These are phyloP conservation scores for Gallinago jamesoni DNA, from an alignment of 2,113 vertebrate species.

Conservation along the genomic window DNA sequence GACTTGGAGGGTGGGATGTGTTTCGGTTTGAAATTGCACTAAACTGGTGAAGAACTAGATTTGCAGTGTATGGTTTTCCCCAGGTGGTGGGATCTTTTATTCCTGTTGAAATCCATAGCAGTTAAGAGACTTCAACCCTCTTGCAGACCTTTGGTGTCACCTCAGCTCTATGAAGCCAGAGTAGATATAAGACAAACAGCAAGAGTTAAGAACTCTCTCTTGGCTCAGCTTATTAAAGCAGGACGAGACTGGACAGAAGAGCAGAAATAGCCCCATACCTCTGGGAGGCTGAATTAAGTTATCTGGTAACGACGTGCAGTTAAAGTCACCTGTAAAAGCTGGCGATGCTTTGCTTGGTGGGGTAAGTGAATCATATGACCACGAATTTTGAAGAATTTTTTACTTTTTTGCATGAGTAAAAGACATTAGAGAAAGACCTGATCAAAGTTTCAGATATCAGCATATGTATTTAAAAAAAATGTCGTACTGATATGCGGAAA, in stretches of 20 bases:
- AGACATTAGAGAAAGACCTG: not conserved
- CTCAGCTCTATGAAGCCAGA: not conserved
- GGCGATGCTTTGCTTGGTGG: not conserved
- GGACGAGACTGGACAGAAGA: not conserved
- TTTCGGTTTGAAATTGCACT: not conserved
- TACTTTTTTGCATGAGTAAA: not conserved
- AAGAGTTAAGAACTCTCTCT: not conserved
- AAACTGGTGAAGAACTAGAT: not conserved
- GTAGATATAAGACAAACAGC: not conserved
- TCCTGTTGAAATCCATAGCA: not conserved
- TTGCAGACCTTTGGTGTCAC: not conserved
- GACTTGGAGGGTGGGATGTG: not conserved
- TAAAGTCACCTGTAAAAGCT: not conserved
- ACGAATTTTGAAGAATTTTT: not conserved
- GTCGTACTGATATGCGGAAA: not conserved
- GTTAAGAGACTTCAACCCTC: not conserved
- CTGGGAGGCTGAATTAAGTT: not conserved
- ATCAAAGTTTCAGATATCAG: not conserved
- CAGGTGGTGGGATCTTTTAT: not conserved
- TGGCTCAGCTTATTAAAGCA: not conserved
- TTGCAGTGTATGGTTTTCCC: not conserved
- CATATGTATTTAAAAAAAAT: not conserved
- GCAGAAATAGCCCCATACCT: not conserved
- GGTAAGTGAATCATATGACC: not conserved
- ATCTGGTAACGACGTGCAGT: not conserved